Conservation (phyloP, 2,888 invertebrate species). For the Panzeria rudis region DNA sequence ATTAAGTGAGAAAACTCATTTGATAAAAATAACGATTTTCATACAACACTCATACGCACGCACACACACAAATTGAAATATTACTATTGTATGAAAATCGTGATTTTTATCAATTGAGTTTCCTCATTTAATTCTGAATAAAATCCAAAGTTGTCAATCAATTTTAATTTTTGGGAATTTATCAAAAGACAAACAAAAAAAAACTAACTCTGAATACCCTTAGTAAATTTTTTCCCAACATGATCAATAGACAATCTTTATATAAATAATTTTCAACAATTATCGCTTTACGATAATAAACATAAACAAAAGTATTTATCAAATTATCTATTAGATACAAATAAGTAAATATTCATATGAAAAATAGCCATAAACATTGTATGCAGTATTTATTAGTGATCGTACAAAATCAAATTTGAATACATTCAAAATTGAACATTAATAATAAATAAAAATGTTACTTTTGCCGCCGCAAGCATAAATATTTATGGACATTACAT, state of each 20-base stretch:
- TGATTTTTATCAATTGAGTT: no score
- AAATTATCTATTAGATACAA: conserved; percentile 49
- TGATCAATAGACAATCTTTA: neutral
- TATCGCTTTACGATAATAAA: conserved; percentile 3
- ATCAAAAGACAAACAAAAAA: neutral
- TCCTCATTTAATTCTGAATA: no score
- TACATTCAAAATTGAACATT: conserved; percentile 59
- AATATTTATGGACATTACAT: conserved; percentile 57
- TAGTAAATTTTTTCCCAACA: neutral
- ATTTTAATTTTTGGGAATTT: neutral
- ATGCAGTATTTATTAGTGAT: conserved; percentile 1
- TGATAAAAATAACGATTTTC: no score
- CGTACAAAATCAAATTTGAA: conserved; percentile 35
- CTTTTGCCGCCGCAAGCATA: conserved; percentile 60
- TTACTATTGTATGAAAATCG: no score
- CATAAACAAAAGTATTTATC: conserved; percentile 17
- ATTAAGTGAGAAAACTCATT: no score
- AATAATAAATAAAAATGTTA: conserved; percentile 65
- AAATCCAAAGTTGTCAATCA: no score
- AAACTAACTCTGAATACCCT: conserved; percentile 8
- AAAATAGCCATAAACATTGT: conserved; percentile 18
- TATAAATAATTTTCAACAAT: conserved; percentile 11
- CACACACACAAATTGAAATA: no score
- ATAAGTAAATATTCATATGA: conserved; percentile 10
- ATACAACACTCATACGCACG: no score